A percentile compares a stretch with the other conserved stretches of the same genome.
phyloP scores from a whole-genome alignment of 1,140 invertebrate species.

The Antheraea mylitta region DNA sequence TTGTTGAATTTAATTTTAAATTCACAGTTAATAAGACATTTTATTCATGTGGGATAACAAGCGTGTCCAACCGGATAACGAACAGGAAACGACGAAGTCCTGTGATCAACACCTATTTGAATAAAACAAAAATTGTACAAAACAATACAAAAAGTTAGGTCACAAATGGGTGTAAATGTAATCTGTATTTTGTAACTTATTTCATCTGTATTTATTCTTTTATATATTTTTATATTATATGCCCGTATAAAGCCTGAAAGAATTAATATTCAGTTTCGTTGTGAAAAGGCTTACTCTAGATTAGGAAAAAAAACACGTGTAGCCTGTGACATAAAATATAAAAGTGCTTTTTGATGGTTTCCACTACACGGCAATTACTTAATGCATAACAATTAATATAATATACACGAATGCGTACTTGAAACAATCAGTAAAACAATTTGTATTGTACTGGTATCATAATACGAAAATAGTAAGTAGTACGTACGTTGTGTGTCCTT shows the following conservation, averaged over 20 bases:
- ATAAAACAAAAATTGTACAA: slow-evolving; percentile 1
- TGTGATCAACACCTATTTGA: slow-evolving; percentile 26
- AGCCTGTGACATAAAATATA: no score
- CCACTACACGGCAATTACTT: no score
- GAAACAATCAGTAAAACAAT: not conserved
- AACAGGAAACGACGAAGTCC: slow-evolving; percentile 23
- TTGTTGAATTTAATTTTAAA: slow-evolving; percentile 22
- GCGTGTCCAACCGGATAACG: slow-evolving; percentile 19
- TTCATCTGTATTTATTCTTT: no score
- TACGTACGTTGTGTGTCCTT: not conserved
- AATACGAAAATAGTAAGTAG: not conserved
- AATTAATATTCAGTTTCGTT: no score
- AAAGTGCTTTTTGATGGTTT: no score
- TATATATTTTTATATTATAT: no score
- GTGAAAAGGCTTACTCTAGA: no score
- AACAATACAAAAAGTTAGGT: not conserved
- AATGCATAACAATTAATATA: not conserved
- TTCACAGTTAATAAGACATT: slow-evolving; percentile 18
- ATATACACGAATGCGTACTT: not conserved
- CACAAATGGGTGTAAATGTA: no score
- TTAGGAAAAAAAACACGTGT: no score
- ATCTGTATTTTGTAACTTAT: no score
- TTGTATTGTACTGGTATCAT: not conserved
- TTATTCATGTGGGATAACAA: slow-evolving; percentile 34
- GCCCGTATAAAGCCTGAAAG: no score